Percentiles rank a stretch among this genome's conserved stretches.
These are phyloP conservation scores for Hoplias malabaricus DNA, from an alignment of 2,113 vertebrate species.

Conservation along the genomic window DNA sequence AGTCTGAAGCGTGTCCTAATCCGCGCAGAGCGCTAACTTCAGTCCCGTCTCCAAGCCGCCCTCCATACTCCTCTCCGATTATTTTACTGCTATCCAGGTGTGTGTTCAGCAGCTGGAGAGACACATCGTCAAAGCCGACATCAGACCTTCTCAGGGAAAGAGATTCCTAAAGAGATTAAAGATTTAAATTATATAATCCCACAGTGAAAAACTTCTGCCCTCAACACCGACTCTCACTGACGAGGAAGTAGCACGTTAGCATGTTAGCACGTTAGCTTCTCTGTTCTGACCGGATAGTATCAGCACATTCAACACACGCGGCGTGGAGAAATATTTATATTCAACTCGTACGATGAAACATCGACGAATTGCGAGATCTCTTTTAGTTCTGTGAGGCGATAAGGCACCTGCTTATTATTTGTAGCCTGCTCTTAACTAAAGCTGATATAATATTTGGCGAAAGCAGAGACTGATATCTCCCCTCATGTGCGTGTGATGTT, in stretches of 20 bases:
- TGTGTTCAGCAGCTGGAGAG: background rate
- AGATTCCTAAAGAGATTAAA: too few species aligned
- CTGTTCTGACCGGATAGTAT: background rate
- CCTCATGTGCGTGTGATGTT: background rate
- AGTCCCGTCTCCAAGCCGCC: constrained; percentile 21
- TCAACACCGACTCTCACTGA: constrained; percentile 40
- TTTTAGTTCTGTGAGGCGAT: background rate
- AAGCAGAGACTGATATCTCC: background rate
- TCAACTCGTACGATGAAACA: background rate
- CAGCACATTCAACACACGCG: constrained; percentile 50
- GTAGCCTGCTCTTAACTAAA: too few species aligned
- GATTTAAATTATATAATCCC: too few species aligned
- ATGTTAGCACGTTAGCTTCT: background rate
- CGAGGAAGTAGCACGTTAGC: constrained; percentile 51
- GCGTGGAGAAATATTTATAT: background rate
- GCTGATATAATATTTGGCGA: background rate
- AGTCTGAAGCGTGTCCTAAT: constrained; percentile 14
- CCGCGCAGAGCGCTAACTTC: constrained; percentile 27
- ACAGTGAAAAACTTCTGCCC: constrained; percentile 43
- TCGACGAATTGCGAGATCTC: background rate
- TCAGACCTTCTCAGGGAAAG: background rate
- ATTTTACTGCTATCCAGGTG: background rate
- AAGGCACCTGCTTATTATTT: background rate
- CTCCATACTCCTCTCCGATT: background rate
- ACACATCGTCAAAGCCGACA: too few species aligned